These are phyloP conservation scores for Parotocinclus haroldoi DNA, from an alignment of 2,797 vertebrate genomes.

Conservation along the genomic window DNA sequence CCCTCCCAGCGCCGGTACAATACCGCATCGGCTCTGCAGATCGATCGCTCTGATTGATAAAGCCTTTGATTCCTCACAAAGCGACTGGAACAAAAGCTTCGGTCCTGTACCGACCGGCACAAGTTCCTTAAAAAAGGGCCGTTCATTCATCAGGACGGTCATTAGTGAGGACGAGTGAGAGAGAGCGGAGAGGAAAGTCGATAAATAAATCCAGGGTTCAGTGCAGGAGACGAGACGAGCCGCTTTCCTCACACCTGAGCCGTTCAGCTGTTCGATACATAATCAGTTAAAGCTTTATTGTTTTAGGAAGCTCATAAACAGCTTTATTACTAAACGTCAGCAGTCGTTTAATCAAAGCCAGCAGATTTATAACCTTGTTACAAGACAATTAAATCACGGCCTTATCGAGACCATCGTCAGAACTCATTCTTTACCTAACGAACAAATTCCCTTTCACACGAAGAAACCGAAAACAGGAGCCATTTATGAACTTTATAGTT, in stretches of 20 bases:
- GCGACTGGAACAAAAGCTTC: constrained; percentile 38
- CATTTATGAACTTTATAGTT: too few relatives aligned
- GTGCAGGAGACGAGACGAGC: neutral
- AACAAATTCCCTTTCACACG: too few relatives aligned
- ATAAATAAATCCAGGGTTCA: neutral
- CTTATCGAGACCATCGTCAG: too few relatives aligned
- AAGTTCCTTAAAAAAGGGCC: constrained; percentile 23
- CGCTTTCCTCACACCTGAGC: neutral
- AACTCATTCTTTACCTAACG: too few relatives aligned
- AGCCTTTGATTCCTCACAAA: constrained; percentile 42
- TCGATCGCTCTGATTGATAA: constrained; percentile 50
- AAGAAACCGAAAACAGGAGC: too few relatives aligned
- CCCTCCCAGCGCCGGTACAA: constrained; percentile 35
- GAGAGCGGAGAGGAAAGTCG: neutral
- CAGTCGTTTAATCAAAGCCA: too few relatives aligned
- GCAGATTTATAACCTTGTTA: too few relatives aligned
- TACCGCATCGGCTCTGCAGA: constrained; percentile 30
- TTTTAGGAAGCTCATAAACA: too few relatives aligned
- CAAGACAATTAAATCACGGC: too few relatives aligned
- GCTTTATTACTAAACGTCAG: too few relatives aligned
- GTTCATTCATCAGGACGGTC: constrained; percentile 43
- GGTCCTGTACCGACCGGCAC: constrained; percentile 14
- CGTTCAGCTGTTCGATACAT: too few relatives aligned
- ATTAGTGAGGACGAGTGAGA: constrained; percentile 45
- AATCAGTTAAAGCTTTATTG: too few relatives aligned